Base-by-base conservation (phyloP, 35 echinoderm and acorn worm species). In the Ophioderma brevispina region DNA sequence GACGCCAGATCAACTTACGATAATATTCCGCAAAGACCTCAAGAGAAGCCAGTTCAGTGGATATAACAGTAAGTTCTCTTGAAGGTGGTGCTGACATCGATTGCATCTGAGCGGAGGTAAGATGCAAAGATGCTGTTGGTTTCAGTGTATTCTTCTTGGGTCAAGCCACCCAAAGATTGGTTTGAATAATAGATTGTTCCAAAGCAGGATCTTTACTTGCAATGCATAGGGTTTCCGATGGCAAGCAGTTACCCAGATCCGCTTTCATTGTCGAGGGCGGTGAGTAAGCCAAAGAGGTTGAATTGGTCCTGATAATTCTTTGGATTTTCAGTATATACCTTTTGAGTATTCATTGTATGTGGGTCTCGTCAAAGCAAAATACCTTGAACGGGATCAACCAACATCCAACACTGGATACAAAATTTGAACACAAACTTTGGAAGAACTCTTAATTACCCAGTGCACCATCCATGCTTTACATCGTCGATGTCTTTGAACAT, bases 61-160 rank as follows among this genome's bases (percentile, higher is more conserved):
- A 39, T 52, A 85, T 85, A 30, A 59, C 82, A 8, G 36, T 37
- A 14, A 64, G 13, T 36, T 59, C n/a, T 85, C 82, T 85, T 85
- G 23, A 83, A 85, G 49, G 36, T 37, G 0, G 0, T 33, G 82
- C 64, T 85, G 28, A n/a, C 49, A 59, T 85, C 31, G 49, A 85
- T n/a, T 31, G 41, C 13, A 85, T 85, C 13, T 10, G 82, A 33
- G n/a, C 82, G 82, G 43, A 85, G 30, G 34, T 56, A 85, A 6
- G 82, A 50, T 56, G n/a, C 42, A 59, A 85, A 85, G 82, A 85
- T 59, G 32, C 82, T 85, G 82, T 85, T 32, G 31, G 82, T 85
- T 33, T 36, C 28, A 32, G 82, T 25, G 49, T 85, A 59, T 15
- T 5, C 38, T 5, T 59, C 82, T 33, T 85, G n/a, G n/a, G n/a